phyloP scores from a whole-genome alignment of 2,113 vertebrate genomes.

The Mobula birostris region DNA sequence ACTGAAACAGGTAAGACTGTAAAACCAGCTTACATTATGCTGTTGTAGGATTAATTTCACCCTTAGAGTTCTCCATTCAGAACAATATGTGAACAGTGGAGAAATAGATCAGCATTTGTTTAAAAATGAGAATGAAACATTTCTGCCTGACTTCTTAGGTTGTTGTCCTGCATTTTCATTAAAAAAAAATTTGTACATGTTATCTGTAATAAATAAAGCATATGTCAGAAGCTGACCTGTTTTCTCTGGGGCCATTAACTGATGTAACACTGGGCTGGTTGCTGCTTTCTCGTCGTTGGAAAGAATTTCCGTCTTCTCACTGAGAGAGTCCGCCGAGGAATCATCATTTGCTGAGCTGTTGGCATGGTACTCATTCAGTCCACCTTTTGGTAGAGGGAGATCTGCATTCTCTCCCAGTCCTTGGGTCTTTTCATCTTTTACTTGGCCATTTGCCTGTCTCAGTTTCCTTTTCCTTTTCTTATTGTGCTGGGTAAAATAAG shows the following conservation, averaged over 20 bases:
- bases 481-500: slow-evolving; percentile 51
- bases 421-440: slow-evolving; percentile 54
- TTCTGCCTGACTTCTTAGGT: neutral
- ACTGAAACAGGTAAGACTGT: neutral
- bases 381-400: slow-evolving; percentile 42
- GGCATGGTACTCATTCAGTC: slow-evolving; percentile 41
- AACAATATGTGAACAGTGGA: neutral
- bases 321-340: slow-evolving; percentile 44
- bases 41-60: neutral
- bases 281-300: slow-evolving; percentile 48
- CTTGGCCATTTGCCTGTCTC: slow-evolving; percentile 53
- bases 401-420: slow-evolving; percentile 45
- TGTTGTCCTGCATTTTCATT: neutral
- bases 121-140: neutral
- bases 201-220: neutral
- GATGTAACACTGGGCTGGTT: slow-evolving; percentile 40
- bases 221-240: slow-evolving; percentile 51
- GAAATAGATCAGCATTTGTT: neutral
- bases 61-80: neutral
- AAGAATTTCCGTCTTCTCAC: slow-evolving; percentile 45
- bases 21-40: neutral
- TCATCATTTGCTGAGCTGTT: slow-evolving; percentile 51
- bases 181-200: too few species aligned
- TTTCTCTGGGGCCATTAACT: slow-evolving; percentile 37
- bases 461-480: slow-evolving; percentile 68